phyloP scores from a whole-genome alignment of 2,797 vertebrate genomes.

The Mormyrops attenuatus region DNA sequence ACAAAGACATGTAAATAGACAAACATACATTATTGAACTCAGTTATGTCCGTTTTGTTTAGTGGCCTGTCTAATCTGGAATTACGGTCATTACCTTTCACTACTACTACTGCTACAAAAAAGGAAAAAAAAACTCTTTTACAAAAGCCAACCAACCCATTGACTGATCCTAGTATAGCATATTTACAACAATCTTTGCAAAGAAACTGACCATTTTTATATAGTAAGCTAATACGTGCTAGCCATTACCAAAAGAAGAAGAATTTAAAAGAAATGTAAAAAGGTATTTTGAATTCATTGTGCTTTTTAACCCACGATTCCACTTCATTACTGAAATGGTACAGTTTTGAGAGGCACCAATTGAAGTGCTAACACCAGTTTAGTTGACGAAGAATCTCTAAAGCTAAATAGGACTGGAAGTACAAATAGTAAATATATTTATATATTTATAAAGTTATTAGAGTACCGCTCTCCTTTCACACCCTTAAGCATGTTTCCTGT shows the following conservation, averaged over 20 bases:
- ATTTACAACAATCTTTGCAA: conserved; percentile 73
- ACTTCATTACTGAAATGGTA: conserved; percentile 58
- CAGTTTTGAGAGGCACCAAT: conserved; percentile 56
- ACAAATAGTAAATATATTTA: conserved; percentile 68
- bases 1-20: conserved; percentile 57
- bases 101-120: conserved; percentile 15
- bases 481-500: conserved; percentile 46
- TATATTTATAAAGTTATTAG: conserved; percentile 71
- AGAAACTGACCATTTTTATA: conserved; percentile 52
- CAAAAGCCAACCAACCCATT: conserved; percentile 64
- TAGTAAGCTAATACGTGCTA: conserved; percentile 58
- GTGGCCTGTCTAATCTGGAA: conserved; percentile 67
- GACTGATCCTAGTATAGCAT: conserved; percentile 66
- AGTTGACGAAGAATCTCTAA: conserved; percentile 56
- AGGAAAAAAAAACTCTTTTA: conserved; percentile 51
- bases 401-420: conserved; percentile 62
- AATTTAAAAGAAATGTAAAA: conserved; percentile 31
- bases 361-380: conserved; percentile 62
- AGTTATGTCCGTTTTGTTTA: conserved; percentile 61
- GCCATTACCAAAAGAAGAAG: conserved; percentile 52
- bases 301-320: conserved; percentile 74
- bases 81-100: conserved; percentile 54
- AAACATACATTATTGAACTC: conserved; percentile 60
- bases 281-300: conserved; percentile 59
- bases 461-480: conserved; percentile 54